Base-by-base conservation (phyloP, 2,888 invertebrate species). In the Hecatera dysodea region DNA sequence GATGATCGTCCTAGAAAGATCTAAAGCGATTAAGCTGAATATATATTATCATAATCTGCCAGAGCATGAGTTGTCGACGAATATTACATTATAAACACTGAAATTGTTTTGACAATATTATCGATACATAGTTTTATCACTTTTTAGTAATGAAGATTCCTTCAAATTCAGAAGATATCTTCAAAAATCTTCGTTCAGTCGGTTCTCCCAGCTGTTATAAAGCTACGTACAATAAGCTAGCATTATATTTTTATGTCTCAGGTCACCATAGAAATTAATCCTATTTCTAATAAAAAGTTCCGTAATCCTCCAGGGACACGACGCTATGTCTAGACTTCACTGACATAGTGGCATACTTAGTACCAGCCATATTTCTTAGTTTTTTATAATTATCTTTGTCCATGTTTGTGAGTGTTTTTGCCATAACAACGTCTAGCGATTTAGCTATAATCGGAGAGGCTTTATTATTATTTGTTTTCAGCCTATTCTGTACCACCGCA, bases 231-330 rank as follows among this genome's bases (percentile, higher is more conserved):
- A 75, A 66, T 65, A 81, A 75, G 55, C 22, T 55, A 39, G 59
- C 52, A 17, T 64, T 42, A 46, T 48, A 17, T 63, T 67, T 65
- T 72, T 61, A 68, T 78, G 68, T 56, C 24, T 52, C 33, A 11
- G 36, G 50, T 36, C 60, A 27, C 60, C 46, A 67, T 78, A 64
- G 52, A 82, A 63, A 63, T 67, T 57, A 82, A 78, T 79, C 44
- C 52, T 64, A 50, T 57, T 64, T 82, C 57, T 65, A 65, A 74
- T 82, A 69, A 63, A 78, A 65, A 67, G 33, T 73, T 44, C 33
- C 46, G 22, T 33, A 22, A 42, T 42, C 19, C 57, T 11, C 50
- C 61, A 50, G 60, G n/a, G 69, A 61, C 36, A 22, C 39, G 15
- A 7, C 50, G 29, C 15, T 53, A n/a, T 59, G 29, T 62, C 67